phyloP scores from a whole-genome alignment of 2,113 vertebrate genomes.

The Dinomys branickii region DNA sequence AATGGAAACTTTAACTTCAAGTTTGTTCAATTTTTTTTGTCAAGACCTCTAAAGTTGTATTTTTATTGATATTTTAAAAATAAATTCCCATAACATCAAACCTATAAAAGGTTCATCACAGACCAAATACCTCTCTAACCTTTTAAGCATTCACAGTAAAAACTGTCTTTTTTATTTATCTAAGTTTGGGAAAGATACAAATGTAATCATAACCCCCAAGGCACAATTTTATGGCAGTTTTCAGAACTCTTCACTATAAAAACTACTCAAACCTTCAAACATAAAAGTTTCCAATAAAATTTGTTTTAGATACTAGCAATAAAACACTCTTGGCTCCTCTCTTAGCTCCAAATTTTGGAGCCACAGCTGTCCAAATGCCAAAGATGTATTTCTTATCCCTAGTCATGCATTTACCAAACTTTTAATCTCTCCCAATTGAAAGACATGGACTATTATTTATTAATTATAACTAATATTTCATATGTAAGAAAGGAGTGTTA shows the following conservation, averaged over 20 bases:
- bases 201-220: slow-evolving; percentile 89
- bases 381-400: slow-evolving; percentile 48
- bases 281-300: slow-evolving; percentile 90
- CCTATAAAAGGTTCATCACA: slow-evolving; percentile 89
- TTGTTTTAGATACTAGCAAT: slow-evolving; percentile 85
- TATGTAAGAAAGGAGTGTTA: slow-evolving; percentile 6
- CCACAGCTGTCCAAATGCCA: slow-evolving; percentile 73
- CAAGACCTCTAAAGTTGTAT: slow-evolving; percentile 81
- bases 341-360: slow-evolving; percentile 72
- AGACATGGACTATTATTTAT: neutral
- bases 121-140: slow-evolving; percentile 88
- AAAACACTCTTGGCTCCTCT: slow-evolving; percentile 82
- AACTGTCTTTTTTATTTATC: slow-evolving; percentile 90
- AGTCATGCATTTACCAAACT: neutral
- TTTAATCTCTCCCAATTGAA: slow-evolving; percentile 18
- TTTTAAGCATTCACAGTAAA: slow-evolving; percentile 90
- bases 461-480: neutral
- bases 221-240: slow-evolving; percentile 90
- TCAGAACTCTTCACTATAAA: slow-evolving; percentile 89
- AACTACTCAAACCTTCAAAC: slow-evolving; percentile 86
- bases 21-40: slow-evolving; percentile 80
- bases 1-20: slow-evolving; percentile 52
- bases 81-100: slow-evolving; percentile 85
- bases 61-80: slow-evolving; percentile 87
- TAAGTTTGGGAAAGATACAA: slow-evolving; percentile 90